phyloP scores from a whole-genome alignment of 2,888 invertebrate species.

The Pycnomerus fuliginosus region DNA sequence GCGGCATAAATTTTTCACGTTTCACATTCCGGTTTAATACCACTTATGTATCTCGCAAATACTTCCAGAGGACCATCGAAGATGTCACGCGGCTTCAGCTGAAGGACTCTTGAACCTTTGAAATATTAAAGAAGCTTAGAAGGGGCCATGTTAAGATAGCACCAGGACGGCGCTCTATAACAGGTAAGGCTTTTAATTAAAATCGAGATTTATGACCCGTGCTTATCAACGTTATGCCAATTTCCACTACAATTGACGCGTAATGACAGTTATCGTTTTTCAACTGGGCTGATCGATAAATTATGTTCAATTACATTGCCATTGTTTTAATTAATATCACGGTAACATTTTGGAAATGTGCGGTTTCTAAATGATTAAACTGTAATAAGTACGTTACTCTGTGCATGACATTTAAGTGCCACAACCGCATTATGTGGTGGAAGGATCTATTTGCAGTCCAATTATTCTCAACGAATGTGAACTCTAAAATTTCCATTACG shows the following conservation, averaged over 20 bases:
- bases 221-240: not conserved
- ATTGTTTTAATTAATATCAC: too few species aligned
- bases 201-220: too few species aligned
- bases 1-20: slow-evolving; percentile 9
- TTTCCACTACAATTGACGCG: too few species aligned
- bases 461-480: slow-evolving; percentile 7
- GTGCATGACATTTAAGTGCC: slow-evolving; percentile 4
- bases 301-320: too few species aligned
- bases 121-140: slow-evolving; percentile 32
- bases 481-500: too few species aligned
- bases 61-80: slow-evolving; percentile 13
- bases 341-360: not conserved
- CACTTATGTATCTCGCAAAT: slow-evolving; percentile 15
- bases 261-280: too few species aligned
- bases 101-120: slow-evolving; percentile 20
- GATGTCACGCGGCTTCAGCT: slow-evolving; percentile 16
- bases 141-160: slow-evolving; percentile 37
- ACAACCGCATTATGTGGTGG: slow-evolving; percentile 5
- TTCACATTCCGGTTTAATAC: slow-evolving; percentile 10
- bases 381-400: not conserved
- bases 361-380: slow-evolving; percentile 4
- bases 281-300: too few species aligned
- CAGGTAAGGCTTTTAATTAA: slow-evolving; percentile 34
- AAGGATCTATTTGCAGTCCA: slow-evolving; percentile 4
- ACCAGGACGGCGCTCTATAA: slow-evolving; percentile 41